A percentile compares a stretch with the other conserved stretches of the same genome.
Evolutionary conservation across 2,113 vertebrate species (phyloP).

Genomic region (Seriola quinqueradiata): DNA sequence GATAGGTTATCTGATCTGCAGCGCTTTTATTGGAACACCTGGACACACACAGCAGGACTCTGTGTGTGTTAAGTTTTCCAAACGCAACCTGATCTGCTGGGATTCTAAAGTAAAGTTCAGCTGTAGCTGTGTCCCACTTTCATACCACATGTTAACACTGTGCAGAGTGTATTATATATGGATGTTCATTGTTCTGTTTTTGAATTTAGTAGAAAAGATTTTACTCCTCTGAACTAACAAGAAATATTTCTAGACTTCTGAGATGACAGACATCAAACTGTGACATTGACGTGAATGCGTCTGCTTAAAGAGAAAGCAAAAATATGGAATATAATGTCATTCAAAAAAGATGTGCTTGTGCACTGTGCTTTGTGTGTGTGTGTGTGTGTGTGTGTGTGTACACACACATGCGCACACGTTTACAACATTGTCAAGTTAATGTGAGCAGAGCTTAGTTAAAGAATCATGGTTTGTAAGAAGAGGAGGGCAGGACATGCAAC

Average conservation of each 20-base stretch:
- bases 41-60: background rate
- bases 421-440: too few relatives aligned
- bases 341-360: background rate
- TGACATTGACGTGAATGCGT: background rate
- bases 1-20: conserved; percentile 30
- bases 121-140: background rate
- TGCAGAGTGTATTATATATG: background rate
- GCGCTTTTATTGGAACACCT: conserved; percentile 18
- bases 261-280: background rate
- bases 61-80: conserved; percentile 1
- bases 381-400: too few relatives aligned
- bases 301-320: background rate
- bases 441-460: too few relatives aligned
- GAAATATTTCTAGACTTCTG: background rate
- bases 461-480: too few relatives aligned
- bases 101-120: background rate
- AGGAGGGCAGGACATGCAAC: too few relatives aligned
- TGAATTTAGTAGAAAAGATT: background rate
- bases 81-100: background rate
- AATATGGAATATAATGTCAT: background rate
- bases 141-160: background rate
- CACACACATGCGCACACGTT: too few relatives aligned
- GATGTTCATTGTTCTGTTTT: background rate
- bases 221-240: too few relatives aligned
- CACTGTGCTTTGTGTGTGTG: too few relatives aligned